Evolutionary conservation across 1,140 invertebrate species (phyloP).

Genomic region (Aphelenchoides besseyi): DNA sequence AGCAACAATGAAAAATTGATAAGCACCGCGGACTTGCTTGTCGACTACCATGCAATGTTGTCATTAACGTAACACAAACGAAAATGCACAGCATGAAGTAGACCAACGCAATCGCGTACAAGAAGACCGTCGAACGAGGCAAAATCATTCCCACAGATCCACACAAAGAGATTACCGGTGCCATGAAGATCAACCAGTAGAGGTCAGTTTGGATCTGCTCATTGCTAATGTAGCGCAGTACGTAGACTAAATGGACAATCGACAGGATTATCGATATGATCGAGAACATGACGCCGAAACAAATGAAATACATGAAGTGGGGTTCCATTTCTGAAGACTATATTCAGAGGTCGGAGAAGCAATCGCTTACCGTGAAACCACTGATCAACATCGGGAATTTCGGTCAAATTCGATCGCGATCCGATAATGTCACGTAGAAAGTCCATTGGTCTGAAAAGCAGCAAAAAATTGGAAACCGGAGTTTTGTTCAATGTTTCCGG

Average conservation of each 20-base stretch:
- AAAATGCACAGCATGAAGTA: slow-evolving; percentile 47
- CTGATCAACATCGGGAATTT: slow-evolving; percentile 27
- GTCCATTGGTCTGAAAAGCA: slow-evolving; percentile 14
- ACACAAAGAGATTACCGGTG: slow-evolving; percentile 55
- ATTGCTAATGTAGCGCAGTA: slow-evolving; percentile 52
- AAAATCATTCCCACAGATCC: slow-evolving; percentile 56
- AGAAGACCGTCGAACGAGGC: slow-evolving; percentile 51
- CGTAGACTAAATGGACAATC: slow-evolving; percentile 50
- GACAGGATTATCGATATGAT: slow-evolving; percentile 40
- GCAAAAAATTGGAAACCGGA: too few species aligned
- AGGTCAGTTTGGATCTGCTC: slow-evolving; percentile 55
- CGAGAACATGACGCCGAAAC: slow-evolving; percentile 29
- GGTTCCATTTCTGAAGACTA: slow-evolving; percentile 43
- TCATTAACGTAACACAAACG: slow-evolving; percentile 51
- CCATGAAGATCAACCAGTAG: slow-evolving; percentile 59
- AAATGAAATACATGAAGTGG: slow-evolving; percentile 34
- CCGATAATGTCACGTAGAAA: slow-evolving; percentile 21
- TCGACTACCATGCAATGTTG: slow-evolving; percentile 52
- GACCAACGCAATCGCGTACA: slow-evolving; percentile 59
- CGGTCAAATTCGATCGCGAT: slow-evolving; percentile 17
- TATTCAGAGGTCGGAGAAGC: not conserved
- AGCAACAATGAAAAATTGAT: too few species aligned
- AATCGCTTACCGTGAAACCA: slow-evolving; percentile 28
- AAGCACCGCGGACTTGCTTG: too few species aligned
- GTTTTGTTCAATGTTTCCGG: too few species aligned